Evolutionary conservation across 2,797 vertebrate species (phyloP).

Genomic region (Dendrocincla tyrannina): DNA sequence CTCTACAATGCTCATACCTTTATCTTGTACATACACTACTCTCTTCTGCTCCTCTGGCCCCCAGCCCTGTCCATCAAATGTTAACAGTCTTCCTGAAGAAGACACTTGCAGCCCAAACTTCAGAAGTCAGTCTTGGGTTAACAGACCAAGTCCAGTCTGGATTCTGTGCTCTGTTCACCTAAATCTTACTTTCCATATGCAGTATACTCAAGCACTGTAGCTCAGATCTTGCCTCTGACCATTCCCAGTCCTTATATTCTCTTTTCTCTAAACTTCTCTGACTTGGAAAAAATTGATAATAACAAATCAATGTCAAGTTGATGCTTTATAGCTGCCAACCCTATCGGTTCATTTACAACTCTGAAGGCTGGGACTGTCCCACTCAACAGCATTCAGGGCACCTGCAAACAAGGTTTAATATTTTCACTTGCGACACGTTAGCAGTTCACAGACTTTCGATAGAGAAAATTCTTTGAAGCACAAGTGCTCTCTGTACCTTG

Average conservation of each 20-base stretch:
- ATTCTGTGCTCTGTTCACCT: background rate
- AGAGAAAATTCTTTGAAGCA: background rate
- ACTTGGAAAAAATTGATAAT: background rate
- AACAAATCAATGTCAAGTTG: background rate
- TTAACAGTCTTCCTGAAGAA: background rate
- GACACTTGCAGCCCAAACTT: background rate
- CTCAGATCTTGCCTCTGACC: background rate
- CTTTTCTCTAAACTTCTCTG: background rate
- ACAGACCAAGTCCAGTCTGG: background rate
- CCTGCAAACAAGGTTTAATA: background rate
- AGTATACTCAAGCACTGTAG: background rate
- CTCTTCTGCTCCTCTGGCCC: background rate
- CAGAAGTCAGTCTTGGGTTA: background rate
- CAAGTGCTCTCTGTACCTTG: background rate
- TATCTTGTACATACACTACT: background rate
- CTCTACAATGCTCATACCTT: background rate
- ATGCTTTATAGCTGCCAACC: background rate
- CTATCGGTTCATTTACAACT: background rate
- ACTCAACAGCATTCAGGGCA: background rate
- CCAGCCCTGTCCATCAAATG: background rate
- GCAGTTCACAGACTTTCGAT: background rate
- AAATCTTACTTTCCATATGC: background rate
- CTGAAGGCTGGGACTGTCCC: background rate
- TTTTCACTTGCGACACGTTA: background rate
- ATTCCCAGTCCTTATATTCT: background rate